Base-by-base conservation (phyloP, 2,888 invertebrate genomes). In the Lymantria dispar region DNA sequence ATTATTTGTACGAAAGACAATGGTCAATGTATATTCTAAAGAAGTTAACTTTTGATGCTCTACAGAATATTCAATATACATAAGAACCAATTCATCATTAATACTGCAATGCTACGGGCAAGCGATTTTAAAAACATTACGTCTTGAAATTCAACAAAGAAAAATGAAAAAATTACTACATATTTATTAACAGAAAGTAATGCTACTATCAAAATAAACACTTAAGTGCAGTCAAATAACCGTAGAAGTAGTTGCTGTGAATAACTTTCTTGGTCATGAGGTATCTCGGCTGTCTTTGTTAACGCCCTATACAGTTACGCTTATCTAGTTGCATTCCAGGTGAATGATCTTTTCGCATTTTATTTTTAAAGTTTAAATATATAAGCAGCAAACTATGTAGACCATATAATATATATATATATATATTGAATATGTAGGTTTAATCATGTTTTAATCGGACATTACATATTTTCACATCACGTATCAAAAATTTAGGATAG, bases 1-100 rank as follows among this genome's bases (percentile, higher is more conserved):
- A 88, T 87, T 87, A 87, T 84, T 86, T 81, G 82, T 82, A 77
- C 76, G 78, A 80, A 80, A 87, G 83, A 88, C 87, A 87, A 87
- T 87, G 80, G 81, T 76, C 76, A 74, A 73, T 70, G 68, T 74
- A 74, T 71, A 74, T n/a, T 77, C 80, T 71, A 75, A 73, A 61
- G 8, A 33, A 33, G 33, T 10, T 33, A 33, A 33, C 8, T 33
- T 33, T 10, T 10, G 33, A 5, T 33, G 10, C 33, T 7, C 8
- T 22, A 22, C 22, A 22, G 5, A 3, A 22, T 22, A 22, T 22
- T 22, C 5, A 5, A 22, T 22, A 22, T 22, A 22, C 22, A 22
- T 3, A 22, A 22, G 2, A 22, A 22, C 5, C 22, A 2, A 22
- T 22, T 22, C 22, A 22, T 22, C 22, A 22, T 22, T 22, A 22